Conservation (phyloP, 2,113 vertebrate species). For the Charina bottae region DNA sequence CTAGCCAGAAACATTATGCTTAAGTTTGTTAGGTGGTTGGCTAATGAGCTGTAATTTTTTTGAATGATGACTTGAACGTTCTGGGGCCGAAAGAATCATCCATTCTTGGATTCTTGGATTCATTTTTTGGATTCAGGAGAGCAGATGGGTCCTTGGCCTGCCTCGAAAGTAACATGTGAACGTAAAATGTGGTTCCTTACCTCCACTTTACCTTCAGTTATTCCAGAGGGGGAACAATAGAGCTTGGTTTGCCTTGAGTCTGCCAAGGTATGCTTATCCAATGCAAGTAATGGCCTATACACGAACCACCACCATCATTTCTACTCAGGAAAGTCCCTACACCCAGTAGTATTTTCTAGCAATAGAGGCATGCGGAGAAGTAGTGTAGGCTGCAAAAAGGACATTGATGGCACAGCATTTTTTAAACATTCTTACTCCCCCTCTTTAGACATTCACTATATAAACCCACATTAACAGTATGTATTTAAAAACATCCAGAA, state of each 20-base stretch:
- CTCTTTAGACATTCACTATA: neutral
- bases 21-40: conserved; percentile 63
- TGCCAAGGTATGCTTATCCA: neutral
- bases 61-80: neutral
- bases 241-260: neutral
- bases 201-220: neutral
- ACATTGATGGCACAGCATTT: neutral
- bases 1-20: conserved; percentile 46
- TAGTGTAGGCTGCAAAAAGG: neutral
- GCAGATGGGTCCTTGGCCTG: neutral
- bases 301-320: neutral
- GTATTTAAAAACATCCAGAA: neutral
- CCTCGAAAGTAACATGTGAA: neutral
- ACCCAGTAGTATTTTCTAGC: too few species aligned
- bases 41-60: conserved; percentile 29
- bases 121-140: too few species aligned
- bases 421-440: neutral
- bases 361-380: neutral
- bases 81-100: neutral
- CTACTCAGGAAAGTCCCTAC: too few species aligned
- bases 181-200: neutral
- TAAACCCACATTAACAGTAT: neutral
- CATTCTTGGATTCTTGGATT: too few species aligned
- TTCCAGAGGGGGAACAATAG: neutral
- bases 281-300: too few species aligned